Evolutionary conservation across 2,113 vertebrate species (phyloP).

Genomic region (Picathartes gymnocephalus): DNA sequence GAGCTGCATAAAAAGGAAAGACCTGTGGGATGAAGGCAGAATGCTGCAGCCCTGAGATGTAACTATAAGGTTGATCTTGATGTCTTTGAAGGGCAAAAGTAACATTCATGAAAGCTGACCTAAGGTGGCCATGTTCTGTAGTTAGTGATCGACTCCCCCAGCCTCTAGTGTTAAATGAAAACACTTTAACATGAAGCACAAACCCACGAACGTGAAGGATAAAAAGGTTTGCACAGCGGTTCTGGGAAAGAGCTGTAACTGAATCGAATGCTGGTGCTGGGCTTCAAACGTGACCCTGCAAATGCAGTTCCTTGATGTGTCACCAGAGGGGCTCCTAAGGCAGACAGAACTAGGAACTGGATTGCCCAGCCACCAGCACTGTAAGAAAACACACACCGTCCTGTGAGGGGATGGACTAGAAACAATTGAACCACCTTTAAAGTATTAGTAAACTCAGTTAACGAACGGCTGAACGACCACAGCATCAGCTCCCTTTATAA

Average conservation of each 20-base stretch:
- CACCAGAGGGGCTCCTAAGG: constrained; percentile 13
- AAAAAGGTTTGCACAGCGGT: not conserved
- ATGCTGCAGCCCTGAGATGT: not conserved
- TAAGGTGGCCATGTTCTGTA: not conserved
- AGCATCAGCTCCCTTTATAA: not conserved
- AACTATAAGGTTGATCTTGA: not conserved
- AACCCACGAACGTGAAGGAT: not conserved
- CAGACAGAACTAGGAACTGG: not conserved
- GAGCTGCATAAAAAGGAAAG: not conserved
- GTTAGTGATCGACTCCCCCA: not conserved
- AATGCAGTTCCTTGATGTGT: not conserved
- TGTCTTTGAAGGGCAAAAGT: not conserved
- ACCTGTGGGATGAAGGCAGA: not conserved
- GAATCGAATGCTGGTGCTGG: not conserved
- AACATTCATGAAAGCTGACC: not conserved
- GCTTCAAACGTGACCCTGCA: rapidly evolving
- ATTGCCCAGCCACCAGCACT: not conserved
- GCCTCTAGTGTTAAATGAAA: not conserved
- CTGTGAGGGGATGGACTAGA: not conserved
- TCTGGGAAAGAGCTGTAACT: not conserved
- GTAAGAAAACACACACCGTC: not conserved
- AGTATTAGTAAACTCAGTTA: not conserved
- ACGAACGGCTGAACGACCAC: not conserved
- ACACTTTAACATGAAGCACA: not conserved
- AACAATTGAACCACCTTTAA: not conserved